Evolutionary conservation across 1,140 invertebrate species (phyloP), one percentile per base, ranked within the genome.

Genomic region (Grapholita molesta): DNA sequence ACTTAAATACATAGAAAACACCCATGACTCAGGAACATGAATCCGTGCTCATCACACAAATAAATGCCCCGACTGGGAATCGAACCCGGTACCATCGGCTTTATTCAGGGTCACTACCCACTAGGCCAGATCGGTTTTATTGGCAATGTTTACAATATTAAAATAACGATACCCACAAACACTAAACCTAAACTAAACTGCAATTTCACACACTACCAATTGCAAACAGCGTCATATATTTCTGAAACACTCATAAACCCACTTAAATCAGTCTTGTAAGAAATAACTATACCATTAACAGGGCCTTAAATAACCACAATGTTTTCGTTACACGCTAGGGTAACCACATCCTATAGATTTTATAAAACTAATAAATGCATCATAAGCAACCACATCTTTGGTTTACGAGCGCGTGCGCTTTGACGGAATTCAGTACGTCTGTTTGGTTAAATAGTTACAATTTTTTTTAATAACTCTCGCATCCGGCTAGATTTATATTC

Each of bases 401-500:
- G 66, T 71, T 75, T 72, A 71, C 61, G 67, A 74, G 69, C 67
- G 35, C 65, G 33, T 42, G 53, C 72, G 74, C 74, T 82, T 79
- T 74, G 75, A 79, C 75, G 78, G 72, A 82, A 79, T 78, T 82
- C 82, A 81, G 77, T 83, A 75, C 76, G 67, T 82, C 65, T 78
- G 74, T 79, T 76, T 69, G 78, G 77, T 84, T 79, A 80, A 83
- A 84, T 83, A 79, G 79, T 85, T 82, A 79, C 70, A 83, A n/a
- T 76, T 75, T 83, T 85, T 79, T 82, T 88, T 88, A 85, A 88
- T 85, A 86, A 72, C 74, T 79, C 73, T 75, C 23, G 77, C 85
- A 86, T 90, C 88, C 88, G 88, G 81, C 73, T 78, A 76, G 76
- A 77, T 89, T 86, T 85, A 88, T 77, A 86, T 88, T 83, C 75